phyloP scores from a whole-genome alignment of 2,113 vertebrate genomes.

The Zapornia atra region DNA sequence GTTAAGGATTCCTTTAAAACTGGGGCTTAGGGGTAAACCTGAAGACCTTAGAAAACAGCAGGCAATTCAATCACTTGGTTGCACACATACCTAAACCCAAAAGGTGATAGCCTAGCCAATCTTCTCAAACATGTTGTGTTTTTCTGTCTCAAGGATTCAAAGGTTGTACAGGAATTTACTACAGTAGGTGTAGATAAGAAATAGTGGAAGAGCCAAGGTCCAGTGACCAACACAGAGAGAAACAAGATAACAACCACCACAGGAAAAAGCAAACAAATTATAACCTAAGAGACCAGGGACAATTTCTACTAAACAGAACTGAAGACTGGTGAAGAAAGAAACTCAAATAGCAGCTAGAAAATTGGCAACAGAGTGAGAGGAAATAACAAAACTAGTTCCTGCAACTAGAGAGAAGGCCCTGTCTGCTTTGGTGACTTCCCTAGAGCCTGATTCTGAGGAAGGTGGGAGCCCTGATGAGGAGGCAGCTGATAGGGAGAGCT shows the following conservation, averaged over 20 bases:
- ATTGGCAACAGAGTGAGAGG: neutral
- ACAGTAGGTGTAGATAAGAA: neutral
- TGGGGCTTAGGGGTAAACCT: neutral
- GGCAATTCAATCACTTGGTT: neutral
- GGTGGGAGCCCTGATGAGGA: neutral
- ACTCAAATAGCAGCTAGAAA: neutral
- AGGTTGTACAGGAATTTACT: neutral
- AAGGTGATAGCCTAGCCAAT: neutral
- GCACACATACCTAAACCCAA: neutral
- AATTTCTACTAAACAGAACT: neutral
- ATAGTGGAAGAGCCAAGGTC: neutral
- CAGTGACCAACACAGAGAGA: neutral
- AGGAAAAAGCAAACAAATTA: neutral
- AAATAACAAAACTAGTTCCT: neutral
- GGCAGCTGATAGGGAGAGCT: neutral
- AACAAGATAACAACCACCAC: neutral
- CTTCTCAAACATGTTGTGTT: neutral
- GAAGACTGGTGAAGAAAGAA: neutral
- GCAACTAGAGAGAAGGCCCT: neutral
- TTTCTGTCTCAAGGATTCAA: neutral
- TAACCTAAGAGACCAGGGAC: neutral
- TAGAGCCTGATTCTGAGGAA: neutral
- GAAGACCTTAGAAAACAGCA: neutral
- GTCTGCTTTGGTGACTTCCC: neutral
- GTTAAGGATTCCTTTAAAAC: neutral